Percentiles rank a stretch among this genome's conserved stretches.
These are phyloP conservation scores for Molanna angustata DNA, from an alignment of 2,888 invertebrate species.

Conservation along the genomic window DNA sequence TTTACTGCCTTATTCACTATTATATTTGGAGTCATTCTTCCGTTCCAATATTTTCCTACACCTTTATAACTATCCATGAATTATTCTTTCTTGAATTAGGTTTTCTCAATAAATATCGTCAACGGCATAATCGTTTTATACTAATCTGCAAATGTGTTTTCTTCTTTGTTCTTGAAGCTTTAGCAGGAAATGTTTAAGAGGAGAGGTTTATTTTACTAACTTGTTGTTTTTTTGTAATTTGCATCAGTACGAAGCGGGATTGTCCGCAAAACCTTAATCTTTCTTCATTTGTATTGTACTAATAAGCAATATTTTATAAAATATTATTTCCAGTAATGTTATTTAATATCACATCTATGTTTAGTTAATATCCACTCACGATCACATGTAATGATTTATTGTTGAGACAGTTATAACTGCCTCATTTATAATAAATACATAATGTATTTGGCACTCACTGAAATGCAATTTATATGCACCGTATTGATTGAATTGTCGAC, in stretches of 20 bases:
- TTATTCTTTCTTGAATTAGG: no score
- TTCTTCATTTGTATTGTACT: slow-evolving; percentile 14
- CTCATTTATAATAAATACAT: slow-evolving; percentile 20
- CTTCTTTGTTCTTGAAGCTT: slow-evolving; percentile 33
- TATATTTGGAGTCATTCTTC: no score
- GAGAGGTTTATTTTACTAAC: slow-evolving; percentile 31
- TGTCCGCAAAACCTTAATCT: slow-evolving; percentile 7
- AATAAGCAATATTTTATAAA: slow-evolving; percentile 12
- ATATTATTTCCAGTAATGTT: slow-evolving; percentile 20
- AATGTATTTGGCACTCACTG: slow-evolving; percentile 55
- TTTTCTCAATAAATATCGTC: no score
- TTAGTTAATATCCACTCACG: slow-evolving; percentile 55
- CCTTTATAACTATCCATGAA: no score
- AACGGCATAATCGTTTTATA: slow-evolving; percentile 26
- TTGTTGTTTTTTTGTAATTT: slow-evolving; percentile 27
- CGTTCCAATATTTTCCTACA: no score
- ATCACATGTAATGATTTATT: slow-evolving; percentile 68
- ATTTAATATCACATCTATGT: slow-evolving; percentile 16
- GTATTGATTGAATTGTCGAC: slow-evolving; percentile 47
- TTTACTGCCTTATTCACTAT: no score
- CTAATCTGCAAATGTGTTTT: slow-evolving; percentile 34
- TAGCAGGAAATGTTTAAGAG: slow-evolving; percentile 33
- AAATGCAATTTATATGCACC: slow-evolving; percentile 57
- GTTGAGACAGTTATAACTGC: slow-evolving; percentile 10
- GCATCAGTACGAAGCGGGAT: slow-evolving; percentile 23